A percentile compares a stretch with the other conserved stretches of the same genome.
Evolutionary conservation across 2,888 invertebrate genomes (phyloP).

Genomic region (Ichneumon xanthorius): DNA sequence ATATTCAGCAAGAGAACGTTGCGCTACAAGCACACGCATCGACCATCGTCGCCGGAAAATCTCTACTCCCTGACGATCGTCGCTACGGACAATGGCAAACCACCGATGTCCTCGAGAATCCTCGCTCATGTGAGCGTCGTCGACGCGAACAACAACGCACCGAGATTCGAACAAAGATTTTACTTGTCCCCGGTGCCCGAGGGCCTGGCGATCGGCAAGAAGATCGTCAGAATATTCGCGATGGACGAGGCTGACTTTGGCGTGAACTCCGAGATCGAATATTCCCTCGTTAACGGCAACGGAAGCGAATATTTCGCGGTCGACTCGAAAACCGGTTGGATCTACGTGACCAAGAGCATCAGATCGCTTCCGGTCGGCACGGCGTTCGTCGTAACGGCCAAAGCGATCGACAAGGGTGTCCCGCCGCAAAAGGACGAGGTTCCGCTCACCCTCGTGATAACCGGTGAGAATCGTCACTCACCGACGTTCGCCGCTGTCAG

Average conservation of each 20-base stretch:
- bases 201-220: slow-evolving; percentile 90
- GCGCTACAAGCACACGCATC: slow-evolving; percentile 92
- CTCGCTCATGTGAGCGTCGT: slow-evolving; percentile 94
- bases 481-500: slow-evolving; percentile 94
- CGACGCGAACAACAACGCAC: slow-evolving; percentile 96
- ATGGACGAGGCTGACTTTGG: slow-evolving; percentile 93
- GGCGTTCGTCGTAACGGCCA: slow-evolving; percentile 86
- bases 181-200: slow-evolving; percentile 94
- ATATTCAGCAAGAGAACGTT: slow-evolving; percentile 93
- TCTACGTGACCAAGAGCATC: slow-evolving; percentile 89
- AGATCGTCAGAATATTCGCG: slow-evolving; percentile 90
- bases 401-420: slow-evolving; percentile 94
- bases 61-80: slow-evolving; percentile 95
- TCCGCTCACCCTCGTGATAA: slow-evolving; percentile 90
- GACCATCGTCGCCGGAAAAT: slow-evolving; percentile 94
- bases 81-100: slow-evolving; percentile 97
- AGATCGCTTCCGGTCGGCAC: slow-evolving; percentile 88
- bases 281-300: slow-evolving; percentile 91
- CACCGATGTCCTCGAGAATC: slow-evolving; percentile 96
- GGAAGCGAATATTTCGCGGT: slow-evolving; percentile 91
- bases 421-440: slow-evolving; percentile 94
- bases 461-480: slow-evolving; percentile 92
- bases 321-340: slow-evolving; percentile 93
- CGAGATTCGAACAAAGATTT: slow-evolving; percentile 91
- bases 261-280: slow-evolving; percentile 95